Base-by-base conservation (phyloP, 2,113 vertebrate genomes). In the Hymenochirus boettgeri region DNA sequence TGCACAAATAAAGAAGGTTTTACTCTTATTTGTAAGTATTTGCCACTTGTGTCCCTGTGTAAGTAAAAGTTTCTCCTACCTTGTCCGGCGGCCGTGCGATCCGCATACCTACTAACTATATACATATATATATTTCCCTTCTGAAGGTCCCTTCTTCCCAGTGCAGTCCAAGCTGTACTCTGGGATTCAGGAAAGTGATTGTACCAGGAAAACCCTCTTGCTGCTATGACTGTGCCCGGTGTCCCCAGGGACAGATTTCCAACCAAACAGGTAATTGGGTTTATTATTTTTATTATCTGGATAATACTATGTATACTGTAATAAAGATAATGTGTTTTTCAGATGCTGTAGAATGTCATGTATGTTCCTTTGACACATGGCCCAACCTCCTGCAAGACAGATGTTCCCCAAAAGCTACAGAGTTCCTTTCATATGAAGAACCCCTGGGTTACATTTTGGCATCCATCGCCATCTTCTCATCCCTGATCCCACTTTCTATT, bases 351-450 rank as follows among this genome's bases (percentile, higher is more conserved):
- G 71, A 76, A 50, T 82, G 80, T 59, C 19, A 63, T 25, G 71
- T 55, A 27, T 82, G 80, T 61, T 69, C 62, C 2, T 71, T 74
- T 35, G 78, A 77, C 53, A 73, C 75, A 42, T 80, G 80, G 80
- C 80, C 61, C 76, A 82, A 42, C 22, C 59, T 26, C 64, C 54
- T 66, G 48, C 94, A 74, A 57, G 63, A 80, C 46, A 35, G 63
- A 42, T 82, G 78, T 45, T 51, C 80, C 35, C 76, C 74, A 11
- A 82, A 79, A 48, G 56, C 59, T 64, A 74, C 72, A 39, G 78
- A 82, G 6, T 82, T 73, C 63, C 76, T 82, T 18, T 80, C 80
- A 25, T 78, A 72, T 42, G 65, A 35, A 10, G 77, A 80, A 46
- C 71, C 74, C 1, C 76, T 82, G 72, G 78, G 78, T 1, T 50